phyloP scores from a whole-genome alignment of 2,797 vertebrate genomes.

The Tragelaphus eurycerus region DNA sequence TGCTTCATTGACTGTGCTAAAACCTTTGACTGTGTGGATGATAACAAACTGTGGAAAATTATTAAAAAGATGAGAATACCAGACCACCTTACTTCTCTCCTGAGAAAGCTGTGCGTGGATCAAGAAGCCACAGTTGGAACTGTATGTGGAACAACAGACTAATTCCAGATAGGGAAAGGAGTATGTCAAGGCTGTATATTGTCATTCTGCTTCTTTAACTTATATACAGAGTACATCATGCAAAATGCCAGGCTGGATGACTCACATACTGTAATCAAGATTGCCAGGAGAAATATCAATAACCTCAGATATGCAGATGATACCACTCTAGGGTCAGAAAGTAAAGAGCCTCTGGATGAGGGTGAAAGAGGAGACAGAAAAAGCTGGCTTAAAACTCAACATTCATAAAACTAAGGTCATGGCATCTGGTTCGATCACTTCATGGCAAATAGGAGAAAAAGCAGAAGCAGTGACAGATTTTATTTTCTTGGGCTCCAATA shows the following conservation, averaged over 20 bases:
- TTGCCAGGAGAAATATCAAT: background rate
- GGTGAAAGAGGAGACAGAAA: background rate
- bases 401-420: background rate
- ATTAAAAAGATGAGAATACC: background rate
- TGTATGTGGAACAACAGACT: background rate
- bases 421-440: background rate
- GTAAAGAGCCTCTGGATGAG: background rate
- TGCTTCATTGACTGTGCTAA: background rate
- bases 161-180: background rate
- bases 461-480: background rate
- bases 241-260: background rate
- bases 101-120: background rate
- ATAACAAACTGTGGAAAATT: background rate
- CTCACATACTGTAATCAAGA: background rate
- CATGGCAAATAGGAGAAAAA: background rate
- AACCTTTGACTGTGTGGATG: background rate
- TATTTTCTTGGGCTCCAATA: background rate
- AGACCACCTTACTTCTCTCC: background rate
- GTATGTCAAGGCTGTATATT: background rate
- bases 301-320: background rate
- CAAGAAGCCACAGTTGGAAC: background rate
- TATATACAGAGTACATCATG: background rate
- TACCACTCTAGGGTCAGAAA: background rate
- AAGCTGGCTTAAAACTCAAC: background rate
- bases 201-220: background rate